Conservation (phyloP, 2,888 invertebrate species). For the Formica aserva region DNA sequence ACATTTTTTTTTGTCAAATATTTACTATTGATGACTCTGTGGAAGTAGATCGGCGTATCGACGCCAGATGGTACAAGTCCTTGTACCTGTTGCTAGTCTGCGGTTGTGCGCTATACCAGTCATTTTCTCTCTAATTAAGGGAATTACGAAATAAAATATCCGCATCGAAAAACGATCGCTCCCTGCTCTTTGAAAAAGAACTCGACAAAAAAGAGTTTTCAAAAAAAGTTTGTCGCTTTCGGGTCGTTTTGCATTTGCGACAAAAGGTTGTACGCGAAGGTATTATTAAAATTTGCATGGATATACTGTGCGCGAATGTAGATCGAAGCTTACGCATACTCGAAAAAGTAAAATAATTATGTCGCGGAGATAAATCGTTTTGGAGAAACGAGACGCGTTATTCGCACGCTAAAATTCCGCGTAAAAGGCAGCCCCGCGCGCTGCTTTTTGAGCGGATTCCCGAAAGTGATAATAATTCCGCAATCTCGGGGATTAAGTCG, state of each 20-base stretch:
- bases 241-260: not conserved
- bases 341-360: conserved; percentile 18
- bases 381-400: not conserved
- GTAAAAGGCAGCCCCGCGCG: not conserved
- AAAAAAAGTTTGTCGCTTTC: not conserved
- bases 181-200: not conserved
- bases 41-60: conserved; percentile 28
- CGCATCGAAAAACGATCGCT: not conserved
- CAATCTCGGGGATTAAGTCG: conserved; percentile 26
- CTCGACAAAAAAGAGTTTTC: not conserved
- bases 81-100: conserved; percentile 51
- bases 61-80: conserved; percentile 20
- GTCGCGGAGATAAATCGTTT: conserved; percentile 19
- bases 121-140: conserved; percentile 29
- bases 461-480: conserved; percentile 34
- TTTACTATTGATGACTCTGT: not conserved
- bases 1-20: not conserved
- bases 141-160: not conserved
- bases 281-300: conserved; percentile 26
- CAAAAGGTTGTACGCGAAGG: not conserved
- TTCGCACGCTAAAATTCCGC: not conserved
- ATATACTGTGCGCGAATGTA: not conserved
- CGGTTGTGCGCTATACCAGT: conserved; percentile 1
- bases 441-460: not conserved
- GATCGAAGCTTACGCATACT: not conserved